These are phyloP conservation scores for Pangasius sanitwongsei DNA, from an alignment of 2,797 vertebrate genomes.

Conservation along the genomic window DNA sequence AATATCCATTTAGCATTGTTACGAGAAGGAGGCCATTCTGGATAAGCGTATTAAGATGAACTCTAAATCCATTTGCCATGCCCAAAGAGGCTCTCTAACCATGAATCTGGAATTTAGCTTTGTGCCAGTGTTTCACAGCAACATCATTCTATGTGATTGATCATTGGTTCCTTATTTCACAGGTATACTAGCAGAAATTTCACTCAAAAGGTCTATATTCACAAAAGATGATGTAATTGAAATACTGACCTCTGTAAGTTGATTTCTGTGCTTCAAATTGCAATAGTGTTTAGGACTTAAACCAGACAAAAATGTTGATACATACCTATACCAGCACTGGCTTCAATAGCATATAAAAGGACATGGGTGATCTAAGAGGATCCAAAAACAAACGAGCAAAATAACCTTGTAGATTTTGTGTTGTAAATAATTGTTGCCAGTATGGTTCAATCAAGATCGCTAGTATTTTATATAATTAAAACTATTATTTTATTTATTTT, in stretches of 20 bases:
- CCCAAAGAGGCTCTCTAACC: constrained; percentile 29
- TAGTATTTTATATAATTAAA: neutral
- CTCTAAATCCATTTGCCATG: constrained; percentile 38
- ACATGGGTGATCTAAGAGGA: neutral
- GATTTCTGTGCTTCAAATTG: constrained; percentile 58
- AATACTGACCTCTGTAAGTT: constrained; percentile 67
- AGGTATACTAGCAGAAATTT: neutral
- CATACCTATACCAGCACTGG: neutral
- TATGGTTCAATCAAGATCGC: neutral
- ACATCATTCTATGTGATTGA: neutral
- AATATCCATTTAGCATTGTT: constrained; percentile 39
- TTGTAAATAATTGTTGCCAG: neutral
- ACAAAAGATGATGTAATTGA: constrained; percentile 59
- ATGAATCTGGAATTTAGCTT: constrained; percentile 5
- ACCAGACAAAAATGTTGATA: neutral
- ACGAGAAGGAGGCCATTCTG: constrained; percentile 36
- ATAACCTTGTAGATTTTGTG: neutral
- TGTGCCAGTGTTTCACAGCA: neutral
- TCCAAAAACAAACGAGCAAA: too few relatives aligned
- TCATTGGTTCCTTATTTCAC: constrained; percentile 12
- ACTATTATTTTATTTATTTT: neutral
- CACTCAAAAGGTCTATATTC: neutral
- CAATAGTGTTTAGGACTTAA: neutral
- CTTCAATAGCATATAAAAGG: neutral
- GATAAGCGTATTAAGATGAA: constrained; percentile 52